Conservation (phyloP, 2,797 vertebrate genomes). For the Xyrichtys novacula region DNA sequence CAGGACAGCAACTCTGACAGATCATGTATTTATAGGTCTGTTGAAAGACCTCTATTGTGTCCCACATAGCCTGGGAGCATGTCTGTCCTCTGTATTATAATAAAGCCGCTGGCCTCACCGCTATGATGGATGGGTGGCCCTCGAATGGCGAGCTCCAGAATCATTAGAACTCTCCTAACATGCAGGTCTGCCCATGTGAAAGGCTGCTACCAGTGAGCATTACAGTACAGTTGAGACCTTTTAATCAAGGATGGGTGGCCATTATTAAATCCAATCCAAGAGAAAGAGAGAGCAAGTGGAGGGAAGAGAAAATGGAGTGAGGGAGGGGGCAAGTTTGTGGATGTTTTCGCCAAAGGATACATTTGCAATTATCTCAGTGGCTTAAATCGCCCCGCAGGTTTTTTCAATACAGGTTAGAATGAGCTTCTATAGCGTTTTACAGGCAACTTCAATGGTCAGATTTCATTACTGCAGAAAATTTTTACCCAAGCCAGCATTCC, state of each 20-base stretch:
- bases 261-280: constrained; percentile 71
- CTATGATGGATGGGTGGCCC: constrained; percentile 86
- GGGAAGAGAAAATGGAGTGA: constrained; percentile 28
- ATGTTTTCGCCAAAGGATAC: constrained; percentile 72
- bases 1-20: constrained; percentile 85
- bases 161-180: constrained; percentile 83
- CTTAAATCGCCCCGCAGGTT: constrained; percentile 62
- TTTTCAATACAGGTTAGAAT: constrained; percentile 61
- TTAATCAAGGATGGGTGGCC: constrained; percentile 78
- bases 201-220: constrained; percentile 68
- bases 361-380: constrained; percentile 78
- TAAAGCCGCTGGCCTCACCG: constrained; percentile 84
- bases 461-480: constrained; percentile 59
- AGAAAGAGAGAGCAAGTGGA: constrained; percentile 17
- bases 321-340: constrained; percentile 56
- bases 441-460: constrained; percentile 63
- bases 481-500: constrained; percentile 63
- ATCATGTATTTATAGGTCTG: constrained; percentile 90
- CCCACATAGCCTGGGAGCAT: constrained; percentile 86
- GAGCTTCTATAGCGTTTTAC: constrained; percentile 66
- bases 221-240: constrained; percentile 73
- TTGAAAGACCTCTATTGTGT: constrained; percentile 90
- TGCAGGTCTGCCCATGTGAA: constrained; percentile 77
- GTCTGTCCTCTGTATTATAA: constrained; percentile 89
- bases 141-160: constrained; percentile 83